Evolutionary conservation across 2,888 invertebrate genomes (phyloP), one percentile per base, ranked within the genome.

Genomic region (Drosophila flavopinicola): DNA sequence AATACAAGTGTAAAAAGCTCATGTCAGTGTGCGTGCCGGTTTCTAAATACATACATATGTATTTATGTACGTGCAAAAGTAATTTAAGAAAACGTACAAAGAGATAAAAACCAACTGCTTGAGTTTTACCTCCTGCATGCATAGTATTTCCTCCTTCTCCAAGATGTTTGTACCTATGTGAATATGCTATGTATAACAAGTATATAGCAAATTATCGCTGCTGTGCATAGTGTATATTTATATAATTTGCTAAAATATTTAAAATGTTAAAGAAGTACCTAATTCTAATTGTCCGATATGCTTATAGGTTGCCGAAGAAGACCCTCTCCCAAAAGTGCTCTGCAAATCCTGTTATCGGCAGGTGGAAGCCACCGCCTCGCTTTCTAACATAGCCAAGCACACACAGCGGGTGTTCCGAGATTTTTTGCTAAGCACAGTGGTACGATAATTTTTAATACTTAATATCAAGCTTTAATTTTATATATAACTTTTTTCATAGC

Each of bases 331-430:
- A 3, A 90, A 90, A 60, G 88, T 90, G 3, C 75, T 90, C 0
- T 90, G 90, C 25, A 90, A 89, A 51, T 78, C 84, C 2, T 90
- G 90, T 48, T 90, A 87, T 54, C 90, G 90, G 0, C 90, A 90
- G 56, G 86, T 90, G 45, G 90, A 90, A 67, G 90, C 90, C 0
- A 88, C 90, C 0, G 90, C 90, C 1, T 88, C 90, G 0, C 74
- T 90, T 2, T 88, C 90, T 0, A 89, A 89, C 33, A 90, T 90
- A 33, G 90, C 90, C n/a, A 85, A 82, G 39, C 89, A 90, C 13
- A 90, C 90, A 1, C 90, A 90, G 44, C 75, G 78, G 7, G 89
- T 89, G 1, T 88, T 90, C 39, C 77, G 68, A 0, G 89, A 90
- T 44, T 90, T 89, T 60, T 41, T 90, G 10, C 61, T 83, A 6